Base-by-base conservation (phyloP, 2,797 vertebrate genomes). In the Limosa lapponica region DNA sequence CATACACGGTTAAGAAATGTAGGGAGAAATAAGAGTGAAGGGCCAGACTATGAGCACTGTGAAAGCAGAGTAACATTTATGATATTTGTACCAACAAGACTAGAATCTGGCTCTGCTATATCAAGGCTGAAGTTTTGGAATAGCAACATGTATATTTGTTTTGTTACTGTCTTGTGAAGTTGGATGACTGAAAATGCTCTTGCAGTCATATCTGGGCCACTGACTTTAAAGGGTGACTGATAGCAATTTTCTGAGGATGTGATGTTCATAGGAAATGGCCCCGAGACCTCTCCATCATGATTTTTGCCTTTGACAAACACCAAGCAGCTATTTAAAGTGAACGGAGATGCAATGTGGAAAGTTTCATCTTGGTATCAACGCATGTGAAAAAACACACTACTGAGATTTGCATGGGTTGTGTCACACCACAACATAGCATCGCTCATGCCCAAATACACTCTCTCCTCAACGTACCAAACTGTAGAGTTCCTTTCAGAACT, bases 341-440 rank as follows among this genome's bases (percentile, higher is more conserved):
- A 67, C 16, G n/a, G 58, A 82, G 54, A 34, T 34, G 17, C 34
- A 46, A 32, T 0, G 1, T 65, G 52, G 36, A 22, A 81, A 78
- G 52, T 61, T 64, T 57, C 28, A 52, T 19, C 13, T 70, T 71
- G 36, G 4, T 61, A 52, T 44, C 34, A 67, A 30, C 0, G 4
- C 16, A 36, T 32, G 20, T 88, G 37, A 8, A 52, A 69, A 62
- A 78, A 0, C 39, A 9, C 13, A 4, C 5, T 8, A 13, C 18
- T 23, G 10, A 58, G 49, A 59, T 92, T 74, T 52, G 4, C 1
- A 4, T 17, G 22, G 44, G 5, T 49, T 36, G 0, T 49, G n/a
- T 23, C 39, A 30, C 0, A 0, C 25, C 49, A 2, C 7, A 55
- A 16, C 13, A 44, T 6, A 36, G 18, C 27, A 54, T 27, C 1